phyloP scores from a whole-genome alignment of 2,113 vertebrate genomes.

The Cebus imitator region DNA sequence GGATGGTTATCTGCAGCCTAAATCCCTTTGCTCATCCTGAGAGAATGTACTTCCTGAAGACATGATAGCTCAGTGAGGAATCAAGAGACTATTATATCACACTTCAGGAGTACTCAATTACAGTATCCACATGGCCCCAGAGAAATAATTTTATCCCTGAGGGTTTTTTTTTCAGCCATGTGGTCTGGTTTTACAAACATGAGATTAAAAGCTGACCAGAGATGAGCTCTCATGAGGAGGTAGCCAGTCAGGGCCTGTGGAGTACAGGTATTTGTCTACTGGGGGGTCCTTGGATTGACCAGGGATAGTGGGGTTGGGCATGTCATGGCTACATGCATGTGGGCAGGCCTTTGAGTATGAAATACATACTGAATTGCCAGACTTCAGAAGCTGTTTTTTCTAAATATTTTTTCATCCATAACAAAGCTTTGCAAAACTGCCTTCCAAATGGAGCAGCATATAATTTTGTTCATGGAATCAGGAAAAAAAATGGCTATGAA shows the following conservation, averaged over 20 bases:
- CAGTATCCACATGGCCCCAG: background rate
- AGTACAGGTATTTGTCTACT: background rate
- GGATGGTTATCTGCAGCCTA: background rate
- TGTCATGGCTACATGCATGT: background rate
- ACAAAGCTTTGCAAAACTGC: conserved; percentile 35
- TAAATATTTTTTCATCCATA: conserved; percentile 32
- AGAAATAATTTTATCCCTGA: conserved; percentile 64
- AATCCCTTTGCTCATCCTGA: background rate
- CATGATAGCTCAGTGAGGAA: background rate
- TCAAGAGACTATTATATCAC: conserved; percentile 25
- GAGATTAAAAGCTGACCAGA: conserved; percentile 57
- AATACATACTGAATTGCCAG: conserved; percentile 5
- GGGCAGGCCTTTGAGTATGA: background rate
- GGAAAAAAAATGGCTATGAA: background rate
- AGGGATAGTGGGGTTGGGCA: background rate
- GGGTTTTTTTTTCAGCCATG: conserved; percentile 14
- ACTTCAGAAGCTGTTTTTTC: conserved; percentile 31
- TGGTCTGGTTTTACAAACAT: conserved; percentile 55
- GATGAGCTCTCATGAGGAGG: background rate
- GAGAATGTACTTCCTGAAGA: background rate
- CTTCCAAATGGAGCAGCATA: conserved; percentile 46
- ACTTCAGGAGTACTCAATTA: conserved; percentile 45
- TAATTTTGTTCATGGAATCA: background rate
- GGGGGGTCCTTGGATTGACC: background rate
- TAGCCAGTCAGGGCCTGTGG: conserved; percentile 10